phyloP scores from a whole-genome alignment of 2,797 vertebrate genomes.

The Artibeus jamaicensis region DNA sequence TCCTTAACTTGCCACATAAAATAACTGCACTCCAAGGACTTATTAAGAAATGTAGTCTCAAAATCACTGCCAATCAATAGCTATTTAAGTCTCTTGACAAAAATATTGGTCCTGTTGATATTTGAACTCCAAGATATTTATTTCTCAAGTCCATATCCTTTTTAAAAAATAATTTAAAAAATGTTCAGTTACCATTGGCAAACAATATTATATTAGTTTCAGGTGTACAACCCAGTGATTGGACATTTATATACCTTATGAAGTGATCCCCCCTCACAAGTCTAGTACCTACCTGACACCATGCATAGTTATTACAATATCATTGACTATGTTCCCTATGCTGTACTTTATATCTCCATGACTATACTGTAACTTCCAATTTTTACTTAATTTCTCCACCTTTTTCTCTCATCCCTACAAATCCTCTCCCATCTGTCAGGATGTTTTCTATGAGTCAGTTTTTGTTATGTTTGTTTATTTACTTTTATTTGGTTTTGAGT shows the following conservation, averaged over 20 bases:
- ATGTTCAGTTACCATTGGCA: neutral
- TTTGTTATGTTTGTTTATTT: neutral
- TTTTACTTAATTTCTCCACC: neutral
- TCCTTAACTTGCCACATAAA: slow-evolving; percentile 37
- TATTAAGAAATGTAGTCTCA: slow-evolving; percentile 9
- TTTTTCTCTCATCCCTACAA: neutral
- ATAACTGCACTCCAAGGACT: slow-evolving; percentile 1
- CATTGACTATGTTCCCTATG: neutral
- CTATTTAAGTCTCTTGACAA: neutral
- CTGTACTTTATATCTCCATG: neutral
- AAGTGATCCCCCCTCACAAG: neutral
- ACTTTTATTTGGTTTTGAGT: neutral
- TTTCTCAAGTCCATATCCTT: neutral
- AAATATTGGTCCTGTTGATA: neutral
- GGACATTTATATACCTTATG: neutral
- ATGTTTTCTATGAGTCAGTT: neutral
- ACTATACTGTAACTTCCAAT: neutral
- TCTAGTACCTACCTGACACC: neutral
- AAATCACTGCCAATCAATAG: slow-evolving; percentile 41
- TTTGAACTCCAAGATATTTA: neutral
- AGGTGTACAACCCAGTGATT: neutral
- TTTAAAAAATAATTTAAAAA: neutral
- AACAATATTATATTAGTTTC: neutral
- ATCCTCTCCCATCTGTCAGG: neutral
- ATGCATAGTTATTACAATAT: neutral